Base-by-base conservation (phyloP, 2,888 invertebrate species). In the Agapostemon virescens region DNA sequence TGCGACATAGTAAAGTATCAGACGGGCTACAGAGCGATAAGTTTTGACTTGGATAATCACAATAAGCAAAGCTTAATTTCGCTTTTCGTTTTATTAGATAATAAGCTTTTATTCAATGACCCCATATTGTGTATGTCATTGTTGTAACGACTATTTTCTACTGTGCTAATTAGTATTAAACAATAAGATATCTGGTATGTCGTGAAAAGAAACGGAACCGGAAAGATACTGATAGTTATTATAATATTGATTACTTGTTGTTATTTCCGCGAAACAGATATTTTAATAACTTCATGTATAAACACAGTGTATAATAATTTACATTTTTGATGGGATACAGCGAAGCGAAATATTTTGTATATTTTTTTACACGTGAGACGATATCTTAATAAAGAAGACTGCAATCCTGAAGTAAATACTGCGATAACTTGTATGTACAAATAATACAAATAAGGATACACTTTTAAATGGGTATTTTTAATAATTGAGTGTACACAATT, bases 331-430 rank as follows among this genome's bases (percentile, higher is more conserved):
- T 7, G 11, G 20, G 40, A 55, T 38, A 38, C 11, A 17, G 5
- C 49, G 38, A n/a, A 6, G 23, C 6, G 23, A 33, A 36, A n/a
- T 64, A 17, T 55, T 55, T 17, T 40, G 23, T 20, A 42, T 26
- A n/a, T 11, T 17, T 52, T n/a, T 40, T 70, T 40, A n/a, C 17
- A n/a, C 26, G 33, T 30, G 9, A 26, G n/a, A 30, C 30, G 42
- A 70, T 3, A 33, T 73, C 68, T 75, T 55, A 64, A 82, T 81
- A 64, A 20, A 83, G 69, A 88, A 88, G 89, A 89, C 89, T 89
- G 88, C 70, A 83, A 68, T 87, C 86, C 77, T 87, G 33, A 33
- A 85, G 84, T 88, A 87, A 88, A 36, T 69, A 33, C 71, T 63
- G 6, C 30, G 33, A n/a, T 40, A 40, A 52, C 3, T 30, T 67